Evolutionary conservation across 1,140 invertebrate genomes (phyloP), one percentile per base, ranked within the genome.

Genomic region (Lepidurus arcticus): DNA sequence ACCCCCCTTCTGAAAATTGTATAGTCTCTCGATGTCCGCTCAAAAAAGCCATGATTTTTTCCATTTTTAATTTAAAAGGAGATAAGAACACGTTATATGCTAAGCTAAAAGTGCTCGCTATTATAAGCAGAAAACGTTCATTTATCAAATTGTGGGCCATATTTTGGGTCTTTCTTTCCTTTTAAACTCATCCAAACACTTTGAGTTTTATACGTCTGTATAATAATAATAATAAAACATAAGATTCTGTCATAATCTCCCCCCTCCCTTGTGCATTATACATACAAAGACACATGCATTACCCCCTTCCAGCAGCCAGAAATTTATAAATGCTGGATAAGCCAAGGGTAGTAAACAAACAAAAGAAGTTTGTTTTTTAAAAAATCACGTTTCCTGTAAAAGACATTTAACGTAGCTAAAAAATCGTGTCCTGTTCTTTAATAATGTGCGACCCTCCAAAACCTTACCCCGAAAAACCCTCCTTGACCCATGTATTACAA

Each of bases 401-500:
- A 47, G 6, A 47, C 45, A 47, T 11, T 16, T 47, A 16, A 47
- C 45, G 45, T 47, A 47, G 13, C 8, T 65, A 65, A 65, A 65
- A 21, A 65, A 65, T 65, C 53, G 53, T 65, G 53, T 65, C 53
- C 53, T 65, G 53, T 21, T 65, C 53, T 65, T 65, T 65, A n/a
- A 65, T 65, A 65, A 65, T 21, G 53, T 65, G 53, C 53, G 21
- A 65, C 16, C 53, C 53, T 13, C n/a, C 53, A n/a, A 21, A 16
- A 65, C 21, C 21, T 65, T 21, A n/a, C 53, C 53, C 53, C 16
- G 10, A 16, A 34, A 34, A 34, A 47, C 53, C 8, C 13, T 21
- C 21, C 53, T 65, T 65, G 53, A 65, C 53, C 53, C 53, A 65
- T 65, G 53, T 65, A 65, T 65, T 65, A 65, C 53, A 65, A 65